Percentiles rank a stretch among this genome's conserved stretches.
phyloP scores from a whole-genome alignment of 2,888 invertebrate genomes.

The Rosalia funebris region DNA sequence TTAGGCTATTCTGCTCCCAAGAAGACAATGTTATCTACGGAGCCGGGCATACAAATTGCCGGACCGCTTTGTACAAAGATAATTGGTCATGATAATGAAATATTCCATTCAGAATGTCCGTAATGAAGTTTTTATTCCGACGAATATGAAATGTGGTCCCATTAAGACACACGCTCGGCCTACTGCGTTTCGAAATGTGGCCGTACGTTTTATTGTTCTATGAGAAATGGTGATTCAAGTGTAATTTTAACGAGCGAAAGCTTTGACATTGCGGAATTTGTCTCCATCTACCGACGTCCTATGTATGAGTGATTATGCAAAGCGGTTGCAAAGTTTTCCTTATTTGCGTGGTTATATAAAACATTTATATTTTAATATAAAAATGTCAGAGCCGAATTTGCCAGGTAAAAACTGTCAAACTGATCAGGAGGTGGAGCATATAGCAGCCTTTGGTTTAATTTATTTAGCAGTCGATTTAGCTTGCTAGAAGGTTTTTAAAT shows the following conservation, averaged over 20 bases:
- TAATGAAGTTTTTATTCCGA: conserved; percentile 48
- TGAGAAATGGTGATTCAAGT: neutral
- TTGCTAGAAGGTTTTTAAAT: no score
- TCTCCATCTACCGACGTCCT: no score
- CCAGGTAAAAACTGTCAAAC: neutral
- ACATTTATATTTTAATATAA: no score
- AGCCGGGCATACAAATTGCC: conserved; percentile 49
- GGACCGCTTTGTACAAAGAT: conserved; percentile 46
- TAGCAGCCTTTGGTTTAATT: no score
- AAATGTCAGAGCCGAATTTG: neutral
- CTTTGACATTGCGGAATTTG: neutral
- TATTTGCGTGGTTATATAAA: no score
- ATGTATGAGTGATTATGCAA: no score
- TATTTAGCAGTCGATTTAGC: no score
- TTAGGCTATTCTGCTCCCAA: conserved; percentile 33
- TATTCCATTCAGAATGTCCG: conserved; percentile 44
- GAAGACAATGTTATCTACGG: conserved; percentile 52
- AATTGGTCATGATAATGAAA: conserved; percentile 50
- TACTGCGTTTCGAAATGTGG: conserved; percentile 11
- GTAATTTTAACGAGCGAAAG: conserved; percentile 8
- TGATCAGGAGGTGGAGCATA: neutral
- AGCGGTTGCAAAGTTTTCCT: no score
- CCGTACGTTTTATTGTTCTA: neutral
- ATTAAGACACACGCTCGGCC: conserved; percentile 32
- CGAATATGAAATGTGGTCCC: conserved; percentile 43